A percentile compares a stretch with the other conserved stretches of the same genome.
Conservation (phyloP, 2,888 invertebrate genomes). For the Zeuzera pyrina region DNA sequence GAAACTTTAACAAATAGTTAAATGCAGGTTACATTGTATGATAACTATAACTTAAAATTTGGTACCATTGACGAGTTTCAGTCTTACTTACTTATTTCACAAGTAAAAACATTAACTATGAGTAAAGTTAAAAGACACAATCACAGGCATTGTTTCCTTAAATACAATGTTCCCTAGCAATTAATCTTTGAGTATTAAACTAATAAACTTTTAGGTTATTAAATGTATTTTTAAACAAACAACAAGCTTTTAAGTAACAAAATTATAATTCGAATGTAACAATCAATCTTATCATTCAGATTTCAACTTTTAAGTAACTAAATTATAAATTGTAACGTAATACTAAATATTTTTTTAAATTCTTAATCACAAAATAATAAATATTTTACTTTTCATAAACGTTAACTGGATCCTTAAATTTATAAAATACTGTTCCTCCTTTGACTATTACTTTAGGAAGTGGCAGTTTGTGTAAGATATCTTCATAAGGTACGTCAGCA, state of each 20-base stretch:
- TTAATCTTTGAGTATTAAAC: conserved; percentile 1
- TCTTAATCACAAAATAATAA: conserved; percentile 1
- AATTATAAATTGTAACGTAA: no score
- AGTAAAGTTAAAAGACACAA: background rate
- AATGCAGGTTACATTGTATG: no score
- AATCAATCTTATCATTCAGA: conserved; percentile 2
- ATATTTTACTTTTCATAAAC: conserved; percentile 10
- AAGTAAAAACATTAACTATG: background rate
- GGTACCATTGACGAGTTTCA: background rate
- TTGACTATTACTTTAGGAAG: conserved; percentile 9
- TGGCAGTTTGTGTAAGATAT: conserved; percentile 13
- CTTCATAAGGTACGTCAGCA: conserved; percentile 13
- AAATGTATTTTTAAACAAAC: conserved; percentile 2
- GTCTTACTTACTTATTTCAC: background rate
- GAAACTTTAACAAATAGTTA: no score
- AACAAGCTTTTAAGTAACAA: conserved; percentile 5
- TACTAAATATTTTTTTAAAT: no score
- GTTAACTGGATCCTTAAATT: conserved; percentile 9
- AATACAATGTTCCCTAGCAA: background rate
- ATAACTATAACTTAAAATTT: no score
- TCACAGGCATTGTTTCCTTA: conserved; percentile 2
- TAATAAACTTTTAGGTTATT: conserved; percentile 1
- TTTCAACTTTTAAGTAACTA: no score
- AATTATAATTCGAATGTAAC: conserved; percentile 4
- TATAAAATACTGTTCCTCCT: conserved; percentile 8